These are phyloP conservation scores for Acanthaster planci DNA, from an alignment of 35 echinoderm and acorn worm species.

Conservation along the genomic window DNA sequence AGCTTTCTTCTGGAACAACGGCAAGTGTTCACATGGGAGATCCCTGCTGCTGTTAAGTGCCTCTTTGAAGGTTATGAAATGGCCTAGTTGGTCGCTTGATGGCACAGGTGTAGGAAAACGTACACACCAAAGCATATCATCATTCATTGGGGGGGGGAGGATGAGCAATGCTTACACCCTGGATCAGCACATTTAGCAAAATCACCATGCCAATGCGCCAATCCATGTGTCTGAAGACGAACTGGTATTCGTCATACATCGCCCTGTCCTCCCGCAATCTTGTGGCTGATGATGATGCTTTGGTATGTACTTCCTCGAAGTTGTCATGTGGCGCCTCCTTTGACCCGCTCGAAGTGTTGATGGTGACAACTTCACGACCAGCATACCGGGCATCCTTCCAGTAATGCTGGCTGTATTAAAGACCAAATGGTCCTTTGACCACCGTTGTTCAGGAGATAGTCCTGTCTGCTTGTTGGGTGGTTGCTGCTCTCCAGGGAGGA, in stretches of 20 bases:
- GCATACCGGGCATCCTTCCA: conserved; percentile 20
- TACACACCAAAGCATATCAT: conserved; percentile 12
- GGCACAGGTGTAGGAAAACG: conserved; percentile 13
- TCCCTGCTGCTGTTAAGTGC: not conserved
- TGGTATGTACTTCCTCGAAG: conserved; percentile 13
- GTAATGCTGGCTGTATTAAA: conserved; percentile 44
- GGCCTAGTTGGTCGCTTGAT: not conserved
- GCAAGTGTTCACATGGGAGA: not conserved
- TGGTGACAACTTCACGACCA: not conserved
- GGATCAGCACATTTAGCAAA: conserved; percentile 27
- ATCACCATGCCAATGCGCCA: conserved; percentile 35
- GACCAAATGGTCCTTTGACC: conserved; percentile 10
- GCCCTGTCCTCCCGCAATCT: not conserved
- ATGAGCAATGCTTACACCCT: conserved; percentile 28
- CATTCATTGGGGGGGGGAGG: not conserved
- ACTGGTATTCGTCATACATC: conserved; percentile 11
- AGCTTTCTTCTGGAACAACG: not conserved
- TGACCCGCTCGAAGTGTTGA: not conserved
- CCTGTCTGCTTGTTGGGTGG: conserved; percentile 20
- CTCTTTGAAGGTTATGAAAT: conserved; percentile 25
- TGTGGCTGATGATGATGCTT: not conserved
- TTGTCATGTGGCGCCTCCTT: not conserved
- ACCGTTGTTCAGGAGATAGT: not conserved
- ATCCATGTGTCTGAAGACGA: conserved; percentile 12
- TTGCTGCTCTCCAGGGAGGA: conserved; percentile 21